Base-by-base conservation (phyloP, 2,888 invertebrate species). In the Nymphalis urticae region DNA sequence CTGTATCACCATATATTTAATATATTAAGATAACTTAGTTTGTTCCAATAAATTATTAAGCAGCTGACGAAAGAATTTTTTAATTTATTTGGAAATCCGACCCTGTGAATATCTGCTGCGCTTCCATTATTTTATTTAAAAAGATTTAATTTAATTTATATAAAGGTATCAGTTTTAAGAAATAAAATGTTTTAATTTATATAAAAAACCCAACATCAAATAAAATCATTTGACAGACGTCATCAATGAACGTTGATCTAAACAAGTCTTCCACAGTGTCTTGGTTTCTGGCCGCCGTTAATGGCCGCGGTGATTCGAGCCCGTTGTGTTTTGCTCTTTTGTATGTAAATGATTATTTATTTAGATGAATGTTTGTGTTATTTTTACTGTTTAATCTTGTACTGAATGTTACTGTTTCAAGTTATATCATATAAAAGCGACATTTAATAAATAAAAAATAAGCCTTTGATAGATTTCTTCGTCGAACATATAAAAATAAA, bases 311-410 rank as follows among this genome's bases (percentile, higher is more conserved):
- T 53, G 61, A 65, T 54, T 61, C 54, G 36, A 62, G n/a, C 50
- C 51, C 32, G 21, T 42, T 42, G 56, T 56, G 48, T 66, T 66
- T 56, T 19, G 24, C 50, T 24, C 48, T 47, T 62, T 67, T 56
- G 48, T 54, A 67, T 62, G 50, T 54, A 67, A 67, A 67, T 67
- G 48, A 48, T 8, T 24, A 62, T 50, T 67, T 67, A 67, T 67
- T 58, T 62, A 67, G 56, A 62, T 62, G 54, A 67, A 67, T 62
- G 32, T 56, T n/a, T 66, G 54, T 36, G 27, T 66, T 62, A 56
- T 66, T 66, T 48, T 17, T 19, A 19, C 8, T 17, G 56, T 17
- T 32, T 17, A n/a, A 56, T 13, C 9, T 32, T 2, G 56, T 21
- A 17, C 53, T 19, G 16, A 24, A 27, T 56, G 42, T 56, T 32